phyloP scores from a whole-genome alignment of 2,113 vertebrate genomes.

The Crotophaga sulcirostris region DNA sequence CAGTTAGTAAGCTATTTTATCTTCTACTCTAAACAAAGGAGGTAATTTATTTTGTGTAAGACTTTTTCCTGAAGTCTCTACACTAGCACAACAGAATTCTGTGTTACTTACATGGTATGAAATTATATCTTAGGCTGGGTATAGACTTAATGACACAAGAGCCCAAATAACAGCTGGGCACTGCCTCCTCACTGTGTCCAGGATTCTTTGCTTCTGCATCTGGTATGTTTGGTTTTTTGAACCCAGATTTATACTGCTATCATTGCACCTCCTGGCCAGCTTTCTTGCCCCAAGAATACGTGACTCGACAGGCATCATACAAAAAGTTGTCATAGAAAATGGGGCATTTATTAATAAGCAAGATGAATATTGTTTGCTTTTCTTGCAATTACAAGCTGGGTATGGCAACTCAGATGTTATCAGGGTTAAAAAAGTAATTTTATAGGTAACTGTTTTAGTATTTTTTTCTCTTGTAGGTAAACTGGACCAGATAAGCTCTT shows the following conservation, averaged over 20 bases:
- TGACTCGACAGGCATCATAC: conserved; percentile 43
- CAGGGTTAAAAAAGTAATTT: conserved; percentile 66
- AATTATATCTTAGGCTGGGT: conserved; percentile 58
- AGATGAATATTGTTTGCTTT: conserved; percentile 69
- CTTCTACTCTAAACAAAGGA: conserved; percentile 66
- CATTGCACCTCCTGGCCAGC: conserved; percentile 53
- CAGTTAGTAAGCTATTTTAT: conserved; percentile 86
- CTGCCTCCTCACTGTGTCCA: not conserved
- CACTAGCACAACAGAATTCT: conserved; percentile 65
- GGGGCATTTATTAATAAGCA: conserved; percentile 51
- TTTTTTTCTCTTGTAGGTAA: conserved; percentile 51
- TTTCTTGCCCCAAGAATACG: conserved; percentile 53
- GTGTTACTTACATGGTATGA: conserved; percentile 53
- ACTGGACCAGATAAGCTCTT: conserved; percentile 67
- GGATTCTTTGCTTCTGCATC: conserved; percentile 21
- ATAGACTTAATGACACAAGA: not conserved
- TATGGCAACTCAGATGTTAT: conserved; percentile 66
- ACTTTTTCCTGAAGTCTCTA: conserved; percentile 67
- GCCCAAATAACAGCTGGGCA: not conserved
- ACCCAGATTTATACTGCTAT: conserved; percentile 49
- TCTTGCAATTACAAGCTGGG: conserved; percentile 65
- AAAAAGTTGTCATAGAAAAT: not conserved
- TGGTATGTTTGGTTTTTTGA: conserved; percentile 4
- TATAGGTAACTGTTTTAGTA: conserved; percentile 42
- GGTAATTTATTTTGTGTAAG: conserved; percentile 32